Evolutionary conservation across 2,888 invertebrate genomes (phyloP).

Genomic region (Hyposoter dolosus): DNA sequence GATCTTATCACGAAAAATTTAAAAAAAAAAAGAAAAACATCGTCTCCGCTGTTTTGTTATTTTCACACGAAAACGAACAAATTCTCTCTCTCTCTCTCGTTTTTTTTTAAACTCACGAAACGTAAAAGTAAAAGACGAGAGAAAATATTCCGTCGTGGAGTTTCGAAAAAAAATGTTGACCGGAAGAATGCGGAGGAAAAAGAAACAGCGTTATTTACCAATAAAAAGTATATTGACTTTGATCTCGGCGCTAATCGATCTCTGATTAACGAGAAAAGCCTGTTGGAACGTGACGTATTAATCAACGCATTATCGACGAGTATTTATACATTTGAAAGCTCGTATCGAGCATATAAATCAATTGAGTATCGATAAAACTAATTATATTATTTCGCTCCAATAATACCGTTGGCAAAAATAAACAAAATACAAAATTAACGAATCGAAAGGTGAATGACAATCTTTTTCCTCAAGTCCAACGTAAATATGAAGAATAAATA

Average conservation of each 20-base stretch:
- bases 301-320: slow-evolving; percentile 20
- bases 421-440: not conserved
- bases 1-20: not conserved
- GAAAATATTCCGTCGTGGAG: not conserved
- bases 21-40: not conserved
- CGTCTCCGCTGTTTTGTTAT: not conserved
- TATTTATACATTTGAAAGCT: not conserved
- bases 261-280: slow-evolving; percentile 51
- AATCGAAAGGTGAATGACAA: not conserved
- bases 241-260: slow-evolving; percentile 50
- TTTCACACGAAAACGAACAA: no score
- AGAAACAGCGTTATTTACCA: slow-evolving; percentile 13
- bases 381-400: slow-evolving; percentile 1
- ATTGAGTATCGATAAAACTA: slow-evolving; percentile 7
- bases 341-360: slow-evolving; percentile 3
- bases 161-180: not conserved
- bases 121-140: not conserved
- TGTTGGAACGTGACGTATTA: slow-evolving; percentile 26
- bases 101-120: not conserved
- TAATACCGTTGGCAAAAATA: not conserved
- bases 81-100: not conserved
- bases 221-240: slow-evolving; percentile 20
- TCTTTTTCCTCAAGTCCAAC: not conserved
- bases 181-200: not conserved
- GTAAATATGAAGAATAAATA: not conserved